Conservation (phyloP, 1,140 invertebrate species). For the Phymorhynchus buccinoides region DNA sequence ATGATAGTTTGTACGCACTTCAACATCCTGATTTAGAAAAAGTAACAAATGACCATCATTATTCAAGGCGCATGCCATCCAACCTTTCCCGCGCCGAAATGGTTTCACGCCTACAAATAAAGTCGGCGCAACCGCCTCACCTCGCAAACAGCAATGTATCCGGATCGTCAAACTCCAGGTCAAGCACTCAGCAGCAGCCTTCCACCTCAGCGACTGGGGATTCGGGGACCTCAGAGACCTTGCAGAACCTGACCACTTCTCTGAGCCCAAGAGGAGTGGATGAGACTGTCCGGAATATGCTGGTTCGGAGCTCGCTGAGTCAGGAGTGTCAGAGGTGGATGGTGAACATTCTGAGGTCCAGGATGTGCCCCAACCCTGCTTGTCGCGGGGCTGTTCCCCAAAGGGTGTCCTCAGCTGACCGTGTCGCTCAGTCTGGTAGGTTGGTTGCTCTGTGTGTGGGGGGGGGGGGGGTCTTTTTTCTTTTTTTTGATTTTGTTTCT, state of each 20-base stretch:
- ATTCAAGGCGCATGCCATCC: neutral
- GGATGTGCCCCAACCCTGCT: neutral
- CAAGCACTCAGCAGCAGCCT: neutral
- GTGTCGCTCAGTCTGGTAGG: neutral
- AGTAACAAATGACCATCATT: neutral
- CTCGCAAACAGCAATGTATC: neutral
- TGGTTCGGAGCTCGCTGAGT: neutral
- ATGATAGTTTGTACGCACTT: neutral
- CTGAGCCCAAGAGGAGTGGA: neutral
- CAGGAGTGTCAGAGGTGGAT: neutral
- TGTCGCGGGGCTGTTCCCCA: neutral
- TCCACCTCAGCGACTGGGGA: neutral
- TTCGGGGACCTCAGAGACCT: neutral
- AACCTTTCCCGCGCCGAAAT: neutral
- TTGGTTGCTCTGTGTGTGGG: too few species aligned
- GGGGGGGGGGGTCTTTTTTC: neutral
- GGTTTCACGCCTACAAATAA: neutral
- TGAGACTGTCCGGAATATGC: neutral
- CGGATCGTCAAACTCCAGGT: neutral
- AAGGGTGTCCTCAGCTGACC: neutral
- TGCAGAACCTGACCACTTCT: neutral
- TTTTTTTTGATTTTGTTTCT: neutral
- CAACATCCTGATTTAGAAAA: neutral
- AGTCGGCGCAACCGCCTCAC: neutral
- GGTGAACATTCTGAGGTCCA: neutral